Evolutionary conservation across 2,113 vertebrate genomes (phyloP).

Genomic region (Lepisosteus oculatus): DNA sequence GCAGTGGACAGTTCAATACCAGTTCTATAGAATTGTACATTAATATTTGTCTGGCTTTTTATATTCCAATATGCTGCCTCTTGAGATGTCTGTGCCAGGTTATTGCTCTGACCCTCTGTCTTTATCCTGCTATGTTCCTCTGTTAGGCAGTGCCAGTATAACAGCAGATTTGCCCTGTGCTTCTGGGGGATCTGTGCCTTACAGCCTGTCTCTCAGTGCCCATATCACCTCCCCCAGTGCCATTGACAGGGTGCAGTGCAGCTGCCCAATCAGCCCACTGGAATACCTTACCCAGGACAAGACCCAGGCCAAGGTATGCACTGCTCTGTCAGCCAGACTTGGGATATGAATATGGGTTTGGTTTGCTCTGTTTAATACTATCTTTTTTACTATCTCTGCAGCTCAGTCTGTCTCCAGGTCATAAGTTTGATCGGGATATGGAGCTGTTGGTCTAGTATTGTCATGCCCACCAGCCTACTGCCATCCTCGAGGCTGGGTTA

Average conservation of each 20-base stretch:
- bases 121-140: neutral
- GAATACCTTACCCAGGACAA: slow-evolving; percentile 57
- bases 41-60: too few relatives aligned
- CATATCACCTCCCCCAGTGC: slow-evolving; percentile 60
- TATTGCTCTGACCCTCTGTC: too few relatives aligned
- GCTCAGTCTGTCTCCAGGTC: slow-evolving; percentile 68
- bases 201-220: slow-evolving; percentile 62
- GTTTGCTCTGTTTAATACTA: neutral
- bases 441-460: slow-evolving; percentile 72
- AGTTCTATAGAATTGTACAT: too few relatives aligned
- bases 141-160: slow-evolving; percentile 36
- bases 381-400: slow-evolving; percentile 31
- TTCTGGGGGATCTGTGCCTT: slow-evolving; percentile 51
- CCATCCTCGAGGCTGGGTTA: slow-evolving; percentile 63
- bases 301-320: slow-evolving; percentile 61
- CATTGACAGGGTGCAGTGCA: slow-evolving; percentile 68
- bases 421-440: slow-evolving; percentile 74
- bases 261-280: slow-evolving; percentile 57
- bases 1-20: too few relatives aligned
- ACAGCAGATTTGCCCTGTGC: neutral
- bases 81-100: too few relatives aligned
- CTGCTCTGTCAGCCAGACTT: neutral
- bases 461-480: slow-evolving; percentile 62
- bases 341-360: neutral
- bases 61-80: too few relatives aligned